A percentile compares a stretch with the other conserved stretches of the same genome.
Conservation (phyloP, 2,113 vertebrate genomes). For the Phrynosoma platyrhinos region DNA sequence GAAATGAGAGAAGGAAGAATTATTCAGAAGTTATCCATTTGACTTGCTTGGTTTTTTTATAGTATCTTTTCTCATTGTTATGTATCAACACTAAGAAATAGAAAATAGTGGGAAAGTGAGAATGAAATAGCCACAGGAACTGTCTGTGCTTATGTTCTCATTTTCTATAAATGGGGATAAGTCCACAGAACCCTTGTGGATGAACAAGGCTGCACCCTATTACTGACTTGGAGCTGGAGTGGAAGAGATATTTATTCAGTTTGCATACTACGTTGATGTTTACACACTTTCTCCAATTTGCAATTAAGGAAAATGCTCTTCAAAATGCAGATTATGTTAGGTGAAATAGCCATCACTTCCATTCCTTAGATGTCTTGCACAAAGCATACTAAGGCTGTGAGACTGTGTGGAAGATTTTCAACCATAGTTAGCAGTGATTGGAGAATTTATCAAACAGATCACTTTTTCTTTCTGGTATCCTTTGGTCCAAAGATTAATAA, state of each 20-base stretch:
- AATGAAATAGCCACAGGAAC: background rate
- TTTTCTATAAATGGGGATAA: background rate
- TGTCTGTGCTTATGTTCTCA: too few species aligned
- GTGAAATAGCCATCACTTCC: too few species aligned
- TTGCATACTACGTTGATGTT: background rate
- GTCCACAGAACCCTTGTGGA: background rate
- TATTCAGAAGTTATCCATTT: slow-evolving; percentile 31
- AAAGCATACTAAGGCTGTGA: background rate
- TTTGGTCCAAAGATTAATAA: background rate
- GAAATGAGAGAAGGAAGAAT: background rate
- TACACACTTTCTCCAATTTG: background rate
- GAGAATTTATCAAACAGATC: background rate
- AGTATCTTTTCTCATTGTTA: background rate
- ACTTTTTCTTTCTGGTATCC: background rate
- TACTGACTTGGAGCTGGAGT: background rate
- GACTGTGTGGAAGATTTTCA: background rate
- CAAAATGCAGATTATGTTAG: background rate
- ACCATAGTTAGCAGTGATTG: too few species aligned
- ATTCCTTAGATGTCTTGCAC: background rate
- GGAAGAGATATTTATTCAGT: background rate
- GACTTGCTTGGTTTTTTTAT: background rate
- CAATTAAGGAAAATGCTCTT: background rate
- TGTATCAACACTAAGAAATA: background rate
- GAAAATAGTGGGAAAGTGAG: background rate
- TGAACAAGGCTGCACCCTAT: background rate